Conservation (phyloP, 2,888 invertebrate genomes). For the Mesorhabditis sp. region DNA sequence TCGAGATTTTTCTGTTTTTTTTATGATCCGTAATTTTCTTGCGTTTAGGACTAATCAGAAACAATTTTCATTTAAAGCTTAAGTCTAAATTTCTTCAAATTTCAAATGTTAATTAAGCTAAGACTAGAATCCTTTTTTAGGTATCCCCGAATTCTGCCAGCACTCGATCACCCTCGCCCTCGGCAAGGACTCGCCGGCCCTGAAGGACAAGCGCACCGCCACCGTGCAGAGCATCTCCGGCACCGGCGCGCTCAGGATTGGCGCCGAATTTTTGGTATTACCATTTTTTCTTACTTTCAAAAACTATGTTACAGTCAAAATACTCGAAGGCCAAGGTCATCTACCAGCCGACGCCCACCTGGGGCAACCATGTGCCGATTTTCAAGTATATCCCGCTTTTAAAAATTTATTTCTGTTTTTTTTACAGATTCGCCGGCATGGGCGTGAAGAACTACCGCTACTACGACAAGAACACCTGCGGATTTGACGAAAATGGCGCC, state of each 20-base stretch:
- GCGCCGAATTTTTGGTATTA: conserved; percentile 75
- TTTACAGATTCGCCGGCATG: conserved; percentile 71
- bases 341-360: conserved; percentile 86
- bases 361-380: conserved; percentile 96
- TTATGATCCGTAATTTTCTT: too few species aligned
- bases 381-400: conserved; percentile 68
- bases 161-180: conserved; percentile 79
- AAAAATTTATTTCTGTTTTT: conserved; percentile 28
- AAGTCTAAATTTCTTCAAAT: background rate
- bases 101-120: background rate
- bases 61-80: too few species aligned
- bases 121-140: conserved; percentile 13
- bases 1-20: too few species aligned
- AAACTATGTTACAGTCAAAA: conserved; percentile 56
- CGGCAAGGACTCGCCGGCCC: conserved; percentile 73
- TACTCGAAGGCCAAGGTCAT: conserved; percentile 73
- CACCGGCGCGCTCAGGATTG: conserved; percentile 90
- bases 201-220: conserved; percentile 49
- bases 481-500: conserved; percentile 84
- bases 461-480: conserved; percentile 86
- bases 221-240: conserved; percentile 87
- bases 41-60: conserved; percentile 70
- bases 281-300: background rate
- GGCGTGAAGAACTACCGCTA: conserved; percentile 85
- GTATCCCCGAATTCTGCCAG: conserved; percentile 74